phyloP scores from a whole-genome alignment of 2,888 invertebrate genomes.

The Acronicta aceris region DNA sequence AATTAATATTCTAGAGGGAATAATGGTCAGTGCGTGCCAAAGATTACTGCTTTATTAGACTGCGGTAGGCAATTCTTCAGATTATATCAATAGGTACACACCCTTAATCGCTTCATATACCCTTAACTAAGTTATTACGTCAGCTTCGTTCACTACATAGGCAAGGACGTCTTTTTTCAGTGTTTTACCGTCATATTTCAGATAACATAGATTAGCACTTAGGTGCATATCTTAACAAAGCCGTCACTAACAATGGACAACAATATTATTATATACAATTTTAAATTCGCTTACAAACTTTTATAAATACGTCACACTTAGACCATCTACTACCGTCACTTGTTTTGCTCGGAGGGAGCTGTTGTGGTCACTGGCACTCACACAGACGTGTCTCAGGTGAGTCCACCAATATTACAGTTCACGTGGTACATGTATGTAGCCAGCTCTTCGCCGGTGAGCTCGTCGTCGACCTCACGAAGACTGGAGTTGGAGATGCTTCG shows the following conservation, averaged over 20 bases:
- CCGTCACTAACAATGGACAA: constrained; percentile 51
- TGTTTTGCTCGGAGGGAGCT: constrained; percentile 39
- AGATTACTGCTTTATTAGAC: constrained; percentile 51
- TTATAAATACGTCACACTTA: constrained; percentile 48
- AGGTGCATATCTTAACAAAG: constrained; percentile 52
- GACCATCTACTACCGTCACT: constrained; percentile 46
- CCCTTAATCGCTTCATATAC: constrained; percentile 23
- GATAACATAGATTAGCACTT: constrained; percentile 50
- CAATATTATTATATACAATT: constrained; percentile 45
- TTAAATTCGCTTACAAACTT: constrained; percentile 44
- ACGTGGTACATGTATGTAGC: constrained; percentile 92
- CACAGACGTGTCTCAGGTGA: constrained; percentile 82
- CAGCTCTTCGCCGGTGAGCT: constrained; percentile 91
- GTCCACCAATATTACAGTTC: constrained; percentile 85
- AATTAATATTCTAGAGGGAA: constrained; percentile 62
- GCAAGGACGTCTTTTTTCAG: constrained; percentile 27
- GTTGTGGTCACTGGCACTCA: constrained; percentile 53
- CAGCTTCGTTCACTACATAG: constrained; percentile 18
- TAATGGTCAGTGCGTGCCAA: constrained; percentile 57
- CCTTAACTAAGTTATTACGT: constrained; percentile 22
- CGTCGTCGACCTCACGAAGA: constrained; percentile 92
- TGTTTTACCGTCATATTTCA: constrained; percentile 22
- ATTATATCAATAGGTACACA: constrained; percentile 11
- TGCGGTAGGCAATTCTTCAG: constrained; percentile 25
- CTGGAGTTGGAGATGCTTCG: constrained; percentile 93